Evolutionary conservation across 2,888 invertebrate genomes (phyloP).

Genomic region (Melangyna quadrimaculata): DNA sequence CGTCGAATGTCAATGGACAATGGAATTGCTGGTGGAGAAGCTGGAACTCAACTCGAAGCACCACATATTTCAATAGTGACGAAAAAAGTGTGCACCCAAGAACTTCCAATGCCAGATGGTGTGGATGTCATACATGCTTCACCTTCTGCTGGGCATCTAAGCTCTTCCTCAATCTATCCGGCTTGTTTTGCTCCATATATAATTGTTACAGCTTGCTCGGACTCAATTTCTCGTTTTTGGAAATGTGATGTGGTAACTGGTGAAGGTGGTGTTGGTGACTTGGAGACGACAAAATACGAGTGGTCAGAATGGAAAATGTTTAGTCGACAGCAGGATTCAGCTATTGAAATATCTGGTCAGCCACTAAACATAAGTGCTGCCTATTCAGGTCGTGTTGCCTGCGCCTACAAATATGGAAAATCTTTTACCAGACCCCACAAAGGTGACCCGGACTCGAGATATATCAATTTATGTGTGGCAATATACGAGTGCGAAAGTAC

Average conservation of each 20-base stretch:
- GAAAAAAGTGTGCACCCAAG: conserved; percentile 95
- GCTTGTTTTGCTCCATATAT: conserved; percentile 99
- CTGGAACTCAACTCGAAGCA: conserved; percentile 76
- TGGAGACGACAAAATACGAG: conserved; percentile 81
- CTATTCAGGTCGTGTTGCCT: conserved; percentile 98
- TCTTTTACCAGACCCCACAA: conserved; percentile 92
- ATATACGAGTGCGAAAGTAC: conserved; percentile 99
- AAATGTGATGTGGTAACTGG: conserved; percentile 84
- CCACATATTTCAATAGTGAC: conserved; percentile 93
- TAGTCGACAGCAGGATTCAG: conserved; percentile 85
- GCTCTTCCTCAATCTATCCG: conserved; percentile 98
- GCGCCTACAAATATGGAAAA: conserved; percentile 96
- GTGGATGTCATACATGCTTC: conserved; percentile 96
- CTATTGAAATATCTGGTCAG: conserved; percentile 89
- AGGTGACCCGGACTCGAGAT: conserved; percentile 89
- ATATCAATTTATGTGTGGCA: conserved; percentile 95
- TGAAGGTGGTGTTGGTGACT: conserved; percentile 51
- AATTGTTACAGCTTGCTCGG: conserved; percentile 96
- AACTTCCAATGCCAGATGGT: conserved; percentile 92
- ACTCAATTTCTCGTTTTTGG: conserved; percentile 94
- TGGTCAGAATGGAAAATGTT: conserved; percentile 97
- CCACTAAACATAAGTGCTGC: conserved; percentile 97
- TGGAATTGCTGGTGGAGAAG: conserved; percentile 75
- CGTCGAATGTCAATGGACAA: conserved; percentile 77
- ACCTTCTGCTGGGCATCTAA: conserved; percentile 97